Percentiles rank a stretch among this genome's conserved stretches.
Evolutionary conservation across 2,797 vertebrate genomes (phyloP).

Genomic region (Enteromius afrohamiltoni): DNA sequence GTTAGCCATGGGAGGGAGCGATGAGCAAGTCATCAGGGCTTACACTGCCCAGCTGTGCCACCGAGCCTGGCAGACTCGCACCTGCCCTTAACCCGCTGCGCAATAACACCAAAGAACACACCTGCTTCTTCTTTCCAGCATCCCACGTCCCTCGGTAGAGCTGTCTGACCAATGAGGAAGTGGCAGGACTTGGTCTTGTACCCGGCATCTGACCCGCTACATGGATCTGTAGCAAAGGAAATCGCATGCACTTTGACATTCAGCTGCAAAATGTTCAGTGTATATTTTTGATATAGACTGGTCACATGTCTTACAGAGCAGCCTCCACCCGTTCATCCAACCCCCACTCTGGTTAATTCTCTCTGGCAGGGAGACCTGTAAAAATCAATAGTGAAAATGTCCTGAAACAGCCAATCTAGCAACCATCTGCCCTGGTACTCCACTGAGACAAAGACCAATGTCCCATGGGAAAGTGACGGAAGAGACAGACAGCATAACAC

Average conservation of each 20-base stretch:
- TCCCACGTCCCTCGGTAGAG: slow-evolving; percentile 27
- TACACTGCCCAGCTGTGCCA: slow-evolving; percentile 63
- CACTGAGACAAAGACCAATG: slow-evolving; percentile 67
- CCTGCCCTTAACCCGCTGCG: slow-evolving; percentile 62
- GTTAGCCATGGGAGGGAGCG: slow-evolving; percentile 57
- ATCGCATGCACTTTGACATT: slow-evolving; percentile 46
- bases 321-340: slow-evolving; percentile 25
- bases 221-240: slow-evolving; percentile 25
- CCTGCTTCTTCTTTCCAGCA: slow-evolving; percentile 51
- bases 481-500: slow-evolving; percentile 60
- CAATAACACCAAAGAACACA: slow-evolving; percentile 49
- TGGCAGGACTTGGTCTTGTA: slow-evolving; percentile 37
- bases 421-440: slow-evolving; percentile 77
- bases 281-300: slow-evolving; percentile 43
- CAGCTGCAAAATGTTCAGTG: slow-evolving; percentile 52
- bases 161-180: slow-evolving; percentile 36
- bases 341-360: slow-evolving; percentile 66
- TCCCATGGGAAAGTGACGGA: slow-evolving; percentile 62
- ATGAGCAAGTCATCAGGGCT: slow-evolving; percentile 57
- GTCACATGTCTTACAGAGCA: slow-evolving; percentile 29
- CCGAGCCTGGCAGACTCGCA: slow-evolving; percentile 53
- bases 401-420: slow-evolving; percentile 77
- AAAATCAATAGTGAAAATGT: slow-evolving; percentile 81
- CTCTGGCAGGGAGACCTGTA: slow-evolving; percentile 73
- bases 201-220: slow-evolving; percentile 33